Conservation (phyloP, 2,113 vertebrate species). For the Gymnobelideus leadbeateri region DNA sequence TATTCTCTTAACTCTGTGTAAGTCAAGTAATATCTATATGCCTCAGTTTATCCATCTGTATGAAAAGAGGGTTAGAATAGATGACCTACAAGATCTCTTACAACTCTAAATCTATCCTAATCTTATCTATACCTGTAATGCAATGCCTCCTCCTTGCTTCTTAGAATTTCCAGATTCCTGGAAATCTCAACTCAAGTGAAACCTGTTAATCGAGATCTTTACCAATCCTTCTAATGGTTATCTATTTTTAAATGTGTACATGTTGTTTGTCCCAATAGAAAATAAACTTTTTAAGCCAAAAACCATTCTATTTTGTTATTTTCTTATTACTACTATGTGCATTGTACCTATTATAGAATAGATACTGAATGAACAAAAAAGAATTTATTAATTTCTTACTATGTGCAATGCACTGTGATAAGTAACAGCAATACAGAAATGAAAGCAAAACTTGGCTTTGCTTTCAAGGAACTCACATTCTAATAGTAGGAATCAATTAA, state of each 20-base stretch:
- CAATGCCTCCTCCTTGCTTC: background rate
- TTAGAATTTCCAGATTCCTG: background rate
- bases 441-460: background rate
- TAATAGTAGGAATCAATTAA: background rate
- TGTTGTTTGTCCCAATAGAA: background rate
- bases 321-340: background rate
- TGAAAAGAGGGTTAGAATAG: background rate
- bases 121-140: background rate
- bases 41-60: background rate
- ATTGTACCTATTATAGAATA: background rate
- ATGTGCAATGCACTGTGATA: background rate
- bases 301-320: background rate
- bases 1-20: background rate
- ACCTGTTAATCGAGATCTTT: background rate
- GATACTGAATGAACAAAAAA: background rate
- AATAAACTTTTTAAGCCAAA: background rate
- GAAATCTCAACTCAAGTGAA: background rate
- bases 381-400: background rate
- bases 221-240: background rate
- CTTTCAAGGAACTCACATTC: background rate
- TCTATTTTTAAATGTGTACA: background rate
- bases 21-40: background rate
- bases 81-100: background rate
- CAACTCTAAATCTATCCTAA: background rate
- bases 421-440: background rate